Conservation (phyloP, 2,888 invertebrate genomes). For the Ashinkailepas kermadecensis region DNA sequence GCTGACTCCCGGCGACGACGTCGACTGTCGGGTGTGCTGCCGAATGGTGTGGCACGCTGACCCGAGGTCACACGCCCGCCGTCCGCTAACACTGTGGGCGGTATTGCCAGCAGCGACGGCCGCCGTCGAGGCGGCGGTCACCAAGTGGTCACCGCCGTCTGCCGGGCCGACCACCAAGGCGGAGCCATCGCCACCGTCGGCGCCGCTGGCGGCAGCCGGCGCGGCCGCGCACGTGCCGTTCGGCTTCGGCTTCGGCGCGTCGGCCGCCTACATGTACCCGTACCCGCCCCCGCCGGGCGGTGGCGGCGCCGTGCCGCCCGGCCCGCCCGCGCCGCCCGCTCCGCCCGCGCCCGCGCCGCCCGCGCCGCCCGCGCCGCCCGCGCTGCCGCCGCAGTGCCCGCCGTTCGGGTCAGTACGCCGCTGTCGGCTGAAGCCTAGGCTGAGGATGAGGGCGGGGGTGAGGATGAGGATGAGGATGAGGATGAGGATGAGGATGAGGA, state of each 20-base stretch:
- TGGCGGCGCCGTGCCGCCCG: too few species aligned
- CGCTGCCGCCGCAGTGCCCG: background rate
- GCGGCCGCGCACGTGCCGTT: background rate
- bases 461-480: too few species aligned
- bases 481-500: too few species aligned
- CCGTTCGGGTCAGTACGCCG: background rate
- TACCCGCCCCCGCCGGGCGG: background rate
- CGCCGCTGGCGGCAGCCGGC: background rate
- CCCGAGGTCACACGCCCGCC: background rate
- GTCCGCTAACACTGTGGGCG: background rate
- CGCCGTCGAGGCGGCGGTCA: background rate
- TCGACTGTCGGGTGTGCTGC: too few species aligned
- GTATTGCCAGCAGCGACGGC: background rate
- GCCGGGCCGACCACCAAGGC: background rate
- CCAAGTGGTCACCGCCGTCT: too few species aligned
- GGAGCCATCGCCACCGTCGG: background rate
- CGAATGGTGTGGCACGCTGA: too few species aligned
- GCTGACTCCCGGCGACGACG: too few species aligned
- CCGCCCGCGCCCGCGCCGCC: conserved; percentile 12
- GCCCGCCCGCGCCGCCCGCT: background rate
- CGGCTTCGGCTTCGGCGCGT: background rate
- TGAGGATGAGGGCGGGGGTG: background rate
- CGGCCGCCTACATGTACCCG: background rate
- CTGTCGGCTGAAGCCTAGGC: background rate
- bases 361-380: background rate